Evolutionary conservation across 2,113 vertebrate genomes (phyloP), one percentile per base, ranked within the genome.

Genomic region (Cynocephalus volans): DNA sequence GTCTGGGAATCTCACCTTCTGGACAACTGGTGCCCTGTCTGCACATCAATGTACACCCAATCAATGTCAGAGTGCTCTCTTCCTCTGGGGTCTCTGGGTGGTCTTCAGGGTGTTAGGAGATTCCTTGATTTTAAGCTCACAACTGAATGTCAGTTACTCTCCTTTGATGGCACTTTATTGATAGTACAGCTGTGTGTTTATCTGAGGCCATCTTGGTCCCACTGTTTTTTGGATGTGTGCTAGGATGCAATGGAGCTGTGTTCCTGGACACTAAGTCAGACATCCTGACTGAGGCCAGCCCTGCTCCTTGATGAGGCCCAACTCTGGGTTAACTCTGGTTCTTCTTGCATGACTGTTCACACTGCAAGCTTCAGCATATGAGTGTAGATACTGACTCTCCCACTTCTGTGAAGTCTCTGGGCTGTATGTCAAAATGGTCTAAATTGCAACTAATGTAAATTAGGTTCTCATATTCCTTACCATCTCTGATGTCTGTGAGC

Each of bases 1-100:
- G 5, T 54, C 3, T 92, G 48, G 54, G 36, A 15, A 11, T 54
- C 87, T 87, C 36, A 45, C 0, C 18, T 73, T 64, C 12, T 60
- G 0, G 33, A 1, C 5, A 60, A 73, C 19, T 52, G 67, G 18
- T 41, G 8, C 23, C 48, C 33, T 1, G 3, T 88, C 36, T 69
- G 19, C 31, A 1, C 0, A 64, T 9, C 0, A 14, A 18, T 19
- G 76, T 3, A 48, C 0, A 6, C 11, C 36, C 18, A 56, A 1
- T 62, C 64, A 45, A 5, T 15, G 15, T 76, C 24, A 31, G 28
- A 48, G 85, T 85, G 31, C 10, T 45, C 1, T 79, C 23, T 72
- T 76, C 11, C 73, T 65, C 33, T 54, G 52, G 60, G 17, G 26
- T 67, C 19, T 0, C 6, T 62, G 73, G 17, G 50, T 75, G 41